Conservation (phyloP, 2,113 vertebrate genomes). For the Sisor rabdophorus region DNA sequence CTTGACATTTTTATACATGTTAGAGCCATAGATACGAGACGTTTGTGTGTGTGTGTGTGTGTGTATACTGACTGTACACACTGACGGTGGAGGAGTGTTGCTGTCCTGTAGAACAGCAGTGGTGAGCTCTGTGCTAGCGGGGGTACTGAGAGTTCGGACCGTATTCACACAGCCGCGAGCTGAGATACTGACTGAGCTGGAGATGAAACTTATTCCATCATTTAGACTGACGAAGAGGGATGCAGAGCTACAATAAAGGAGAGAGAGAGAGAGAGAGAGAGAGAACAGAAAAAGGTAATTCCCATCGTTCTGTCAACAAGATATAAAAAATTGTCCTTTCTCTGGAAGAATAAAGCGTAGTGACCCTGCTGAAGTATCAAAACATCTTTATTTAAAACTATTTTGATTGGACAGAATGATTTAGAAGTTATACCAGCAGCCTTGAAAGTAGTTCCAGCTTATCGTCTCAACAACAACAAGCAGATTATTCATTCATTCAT, state of each 20-base stretch:
- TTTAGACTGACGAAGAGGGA: slow-evolving; percentile 97
- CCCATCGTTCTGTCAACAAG: too few relatives aligned
- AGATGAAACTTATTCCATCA: slow-evolving; percentile 96
- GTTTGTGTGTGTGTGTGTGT: background rate
- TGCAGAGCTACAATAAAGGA: slow-evolving; percentile 64
- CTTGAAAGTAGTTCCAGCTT: background rate
- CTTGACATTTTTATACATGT: background rate
- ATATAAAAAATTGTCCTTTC: background rate
- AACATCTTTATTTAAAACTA: background rate
- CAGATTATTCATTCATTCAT: background rate
- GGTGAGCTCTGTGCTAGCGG: slow-evolving; percentile 22
- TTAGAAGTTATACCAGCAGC: background rate
- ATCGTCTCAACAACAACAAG: background rate
- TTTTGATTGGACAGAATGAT: background rate
- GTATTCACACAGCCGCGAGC: slow-evolving; percentile 86
- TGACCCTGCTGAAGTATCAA: background rate
- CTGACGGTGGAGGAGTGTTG: slow-evolving; percentile 35
- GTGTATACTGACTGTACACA: slow-evolving; percentile 45
- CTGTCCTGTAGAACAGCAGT: slow-evolving; percentile 22
- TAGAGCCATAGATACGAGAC: background rate
- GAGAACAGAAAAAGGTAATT: too few relatives aligned
- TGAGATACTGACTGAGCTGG: slow-evolving; percentile 92
- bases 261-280: background rate
- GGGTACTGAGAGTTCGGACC: slow-evolving; percentile 25
- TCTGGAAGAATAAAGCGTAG: background rate